Base-by-base conservation (phyloP, 2,888 invertebrate genomes). In the Rotaria sp. region DNA sequence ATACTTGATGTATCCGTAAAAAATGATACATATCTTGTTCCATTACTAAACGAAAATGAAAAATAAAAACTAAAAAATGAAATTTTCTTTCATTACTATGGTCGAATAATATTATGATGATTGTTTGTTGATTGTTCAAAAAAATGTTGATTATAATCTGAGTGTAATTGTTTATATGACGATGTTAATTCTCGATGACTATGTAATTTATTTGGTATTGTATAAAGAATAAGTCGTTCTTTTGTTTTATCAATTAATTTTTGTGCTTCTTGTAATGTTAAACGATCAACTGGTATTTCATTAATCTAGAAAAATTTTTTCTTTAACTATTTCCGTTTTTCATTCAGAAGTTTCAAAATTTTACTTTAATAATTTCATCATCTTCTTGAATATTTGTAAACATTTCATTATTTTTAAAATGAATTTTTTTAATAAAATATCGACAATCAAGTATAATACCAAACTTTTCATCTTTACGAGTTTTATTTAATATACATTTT, bases 401-500 rank as follows among this genome's bases (percentile, higher is more conserved):
- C 4, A 57, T 57, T 5, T 59, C 59, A 35, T 30, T 45, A 55
- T 50, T 84, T 48, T n/a, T n/a, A 11, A 13, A 30, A 52, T 35
- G 94, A 85, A 98, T 94, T 92, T 98, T 97, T 92, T 96, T 96
- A 80, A 99, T 94, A 92, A 95, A 98, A 86, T 97, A 93, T 89
- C 95, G 95, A 91, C 96, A 97, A 48, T 97, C 98, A 86, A 99
- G 93, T 10, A 97, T 95, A 88, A 99, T 94, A 26, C 98, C 99
- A 90, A 96, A 98, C 92, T 91, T 90, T 90, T 93, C 18, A 93
- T 85, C 84, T 85, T 85, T 86, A 30, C 84, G 52, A 30, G 74
- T 85, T 75, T 75, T 74, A 30, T 41, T 55, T 26, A 86, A 52
- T 45, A 55, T 41, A 30, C 50, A 74, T 75, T 86, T 86, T 38